phyloP scores from a whole-genome alignment of 2,797 vertebrate genomes.

The Acanthurus leucopareius region DNA sequence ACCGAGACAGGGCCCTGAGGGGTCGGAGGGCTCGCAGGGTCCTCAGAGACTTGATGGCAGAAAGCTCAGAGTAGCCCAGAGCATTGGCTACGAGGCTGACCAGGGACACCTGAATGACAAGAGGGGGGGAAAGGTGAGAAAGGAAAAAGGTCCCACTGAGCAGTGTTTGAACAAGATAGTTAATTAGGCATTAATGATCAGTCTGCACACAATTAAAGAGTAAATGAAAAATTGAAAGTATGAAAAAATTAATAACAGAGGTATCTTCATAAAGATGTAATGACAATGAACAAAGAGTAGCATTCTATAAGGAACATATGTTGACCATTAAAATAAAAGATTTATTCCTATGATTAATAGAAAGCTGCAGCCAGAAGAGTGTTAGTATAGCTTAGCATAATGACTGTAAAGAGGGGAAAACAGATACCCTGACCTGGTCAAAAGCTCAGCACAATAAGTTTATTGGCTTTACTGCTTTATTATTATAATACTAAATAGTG shows the following conservation, averaged over 20 bases:
- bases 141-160: background rate
- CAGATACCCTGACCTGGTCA: too few relatives aligned
- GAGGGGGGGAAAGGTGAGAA: conserved; percentile 33
- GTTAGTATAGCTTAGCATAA: too few relatives aligned
- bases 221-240: background rate
- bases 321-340: too few relatives aligned
- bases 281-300: too few relatives aligned
- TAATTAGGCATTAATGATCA: conserved; percentile 10
- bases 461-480: too few relatives aligned
- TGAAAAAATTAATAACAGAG: conserved; percentile 11
- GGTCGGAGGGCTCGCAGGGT: conserved; percentile 96
- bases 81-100: conserved; percentile 97
- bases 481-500: too few relatives aligned
- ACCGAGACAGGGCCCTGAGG: conserved; percentile 96
- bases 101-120: conserved; percentile 91
- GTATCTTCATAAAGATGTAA: too few relatives aligned
- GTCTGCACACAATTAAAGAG: background rate
- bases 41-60: conserved; percentile 96
- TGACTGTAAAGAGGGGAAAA: too few relatives aligned
- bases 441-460: too few relatives aligned
- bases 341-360: too few relatives aligned
- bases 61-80: conserved; percentile 97
- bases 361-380: too few relatives aligned
- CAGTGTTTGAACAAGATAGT: background rate
- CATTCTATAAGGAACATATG: too few relatives aligned